phyloP scores from a whole-genome alignment of 2,888 invertebrate species.

The Therioaphis trifolii region DNA sequence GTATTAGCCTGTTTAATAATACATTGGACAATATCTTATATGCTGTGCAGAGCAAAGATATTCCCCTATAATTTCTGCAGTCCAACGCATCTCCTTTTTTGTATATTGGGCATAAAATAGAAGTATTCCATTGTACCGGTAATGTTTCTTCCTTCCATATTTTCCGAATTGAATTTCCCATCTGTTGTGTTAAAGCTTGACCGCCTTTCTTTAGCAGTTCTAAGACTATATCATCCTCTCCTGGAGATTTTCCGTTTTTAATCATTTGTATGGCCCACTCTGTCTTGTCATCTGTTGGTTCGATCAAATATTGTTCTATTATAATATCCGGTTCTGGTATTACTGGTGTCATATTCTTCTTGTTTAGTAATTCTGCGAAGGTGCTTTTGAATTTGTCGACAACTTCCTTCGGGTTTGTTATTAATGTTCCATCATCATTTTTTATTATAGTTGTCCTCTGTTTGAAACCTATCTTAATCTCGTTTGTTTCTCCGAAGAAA shows the following conservation, averaged over 20 bases:
- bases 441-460: conserved; percentile 10
- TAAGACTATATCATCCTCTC: too few species aligned
- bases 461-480: conserved; percentile 26
- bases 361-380: neutral
- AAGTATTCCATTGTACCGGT: too few species aligned
- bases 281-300: conserved; percentile 8
- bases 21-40: conserved; percentile 26
- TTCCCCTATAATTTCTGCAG: too few species aligned
- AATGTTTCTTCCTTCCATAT: too few species aligned
- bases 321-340: neutral
- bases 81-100: too few species aligned
- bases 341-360: neutral
- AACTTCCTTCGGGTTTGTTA: conserved; percentile 1
- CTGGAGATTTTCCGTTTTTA: too few species aligned
- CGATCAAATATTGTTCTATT: conserved; percentile 6
- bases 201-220: too few species aligned
- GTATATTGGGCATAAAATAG: too few species aligned
- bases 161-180: too few species aligned
- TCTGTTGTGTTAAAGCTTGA: too few species aligned
- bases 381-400: conserved; percentile 4
- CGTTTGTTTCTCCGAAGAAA: neutral
- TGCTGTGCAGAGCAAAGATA: conserved; percentile 29
- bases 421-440: conserved; percentile 22
- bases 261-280: neutral
- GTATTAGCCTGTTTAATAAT: conserved; percentile 19